These are phyloP conservation scores for Cataglyphis altisquamis DNA, from an alignment of 2,888 invertebrate species.

Conservation along the genomic window DNA sequence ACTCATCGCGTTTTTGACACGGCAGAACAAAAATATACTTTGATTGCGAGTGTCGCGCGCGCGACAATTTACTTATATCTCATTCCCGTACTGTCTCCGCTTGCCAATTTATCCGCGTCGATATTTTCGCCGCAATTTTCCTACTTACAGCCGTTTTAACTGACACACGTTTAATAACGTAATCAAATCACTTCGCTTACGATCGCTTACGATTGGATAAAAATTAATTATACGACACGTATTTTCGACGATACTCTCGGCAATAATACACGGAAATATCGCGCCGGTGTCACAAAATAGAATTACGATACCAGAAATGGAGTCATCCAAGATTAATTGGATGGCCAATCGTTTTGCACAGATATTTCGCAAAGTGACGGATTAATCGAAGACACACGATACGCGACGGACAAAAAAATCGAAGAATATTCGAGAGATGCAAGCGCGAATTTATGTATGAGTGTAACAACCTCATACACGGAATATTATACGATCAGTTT, in stretches of 20 bases:
- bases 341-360: constrained; percentile 59
- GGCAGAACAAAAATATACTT: constrained; percentile 44
- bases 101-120: constrained; percentile 61
- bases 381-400: constrained; percentile 51
- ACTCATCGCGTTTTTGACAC: constrained; percentile 7
- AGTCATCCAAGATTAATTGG: constrained; percentile 57
- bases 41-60: constrained; percentile 11
- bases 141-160: constrained; percentile 68
- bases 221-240: constrained; percentile 70
- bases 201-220: constrained; percentile 57
- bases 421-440: constrained; percentile 37
- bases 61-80: constrained; percentile 49
- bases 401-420: constrained; percentile 49
- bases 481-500: neutral
- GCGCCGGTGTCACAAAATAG: constrained; percentile 63
- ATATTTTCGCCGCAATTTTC: constrained; percentile 64
- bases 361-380: constrained; percentile 49
- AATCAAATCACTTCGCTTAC: constrained; percentile 64
- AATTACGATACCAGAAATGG: constrained; percentile 67
- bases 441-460: constrained; percentile 11
- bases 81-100: constrained; percentile 54
- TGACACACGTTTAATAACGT: constrained; percentile 67
- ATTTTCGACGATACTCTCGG: constrained; percentile 60
- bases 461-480: neutral
- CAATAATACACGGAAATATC: constrained; percentile 69